Evolutionary conservation across 2,113 vertebrate genomes (phyloP).

Genomic region (Naja naja): DNA sequence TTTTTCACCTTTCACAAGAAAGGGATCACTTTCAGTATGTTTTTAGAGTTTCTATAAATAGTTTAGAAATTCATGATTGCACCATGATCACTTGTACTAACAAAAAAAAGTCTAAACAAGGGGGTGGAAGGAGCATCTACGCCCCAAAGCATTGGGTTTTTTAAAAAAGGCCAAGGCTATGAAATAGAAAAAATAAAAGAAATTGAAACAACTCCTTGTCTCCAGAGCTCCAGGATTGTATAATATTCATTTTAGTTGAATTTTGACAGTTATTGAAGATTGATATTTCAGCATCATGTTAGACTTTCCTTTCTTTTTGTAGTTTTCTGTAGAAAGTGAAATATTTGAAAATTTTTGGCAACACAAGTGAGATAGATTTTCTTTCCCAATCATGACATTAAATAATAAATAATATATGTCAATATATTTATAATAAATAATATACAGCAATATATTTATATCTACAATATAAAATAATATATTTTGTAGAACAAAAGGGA

Average conservation of each 20-base stretch:
- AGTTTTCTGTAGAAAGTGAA: neutral
- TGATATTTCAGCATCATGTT: neutral
- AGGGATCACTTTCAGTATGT: neutral
- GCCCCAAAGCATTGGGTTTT: neutral
- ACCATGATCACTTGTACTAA: neutral
- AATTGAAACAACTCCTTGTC: neutral
- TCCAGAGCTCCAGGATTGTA: neutral
- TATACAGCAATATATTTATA: too few relatives aligned
- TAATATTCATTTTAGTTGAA: neutral
- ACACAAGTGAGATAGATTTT: neutral
- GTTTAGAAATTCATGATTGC: neutral
- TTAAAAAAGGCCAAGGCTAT: neutral
- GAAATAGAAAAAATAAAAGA: slow-evolving; percentile 4
- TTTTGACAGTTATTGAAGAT: neutral
- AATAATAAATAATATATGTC: slow-evolving; percentile 20
- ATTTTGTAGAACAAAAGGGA: slow-evolving; percentile 13
- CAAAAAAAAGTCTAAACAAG: neutral
- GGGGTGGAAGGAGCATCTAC: slow-evolving; percentile 1
- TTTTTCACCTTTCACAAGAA: too few relatives aligned
- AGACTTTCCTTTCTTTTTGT: slow-evolving; percentile 18
- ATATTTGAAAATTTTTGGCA: neutral
- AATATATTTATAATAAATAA: too few relatives aligned
- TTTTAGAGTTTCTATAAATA: neutral
- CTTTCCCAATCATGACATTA: slow-evolving; percentile 29
- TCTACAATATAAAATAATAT: slow-evolving; percentile 23